These are phyloP conservation scores for Gymnodraco acuticeps DNA, from an alignment of 2,797 vertebrate species.

Conservation along the genomic window DNA sequence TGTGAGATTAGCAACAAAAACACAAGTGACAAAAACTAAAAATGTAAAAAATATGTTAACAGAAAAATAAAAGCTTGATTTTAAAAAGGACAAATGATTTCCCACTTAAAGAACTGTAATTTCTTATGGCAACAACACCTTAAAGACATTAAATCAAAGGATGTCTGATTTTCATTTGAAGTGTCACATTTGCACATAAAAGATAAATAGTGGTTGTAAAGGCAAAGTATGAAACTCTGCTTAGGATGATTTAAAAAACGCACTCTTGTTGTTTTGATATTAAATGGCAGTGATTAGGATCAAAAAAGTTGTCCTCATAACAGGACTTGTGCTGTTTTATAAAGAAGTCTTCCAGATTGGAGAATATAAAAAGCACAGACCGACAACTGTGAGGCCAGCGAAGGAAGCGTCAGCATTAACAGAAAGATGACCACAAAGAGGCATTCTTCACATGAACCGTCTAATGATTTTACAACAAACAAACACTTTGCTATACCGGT, in stretches of 20 bases:
- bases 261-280: slow-evolving; percentile 8
- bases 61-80: slow-evolving; percentile 18
- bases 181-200: slow-evolving; percentile 26
- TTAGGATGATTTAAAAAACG: slow-evolving; percentile 35
- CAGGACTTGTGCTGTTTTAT: slow-evolving; percentile 18
- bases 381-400: slow-evolving; percentile 45
- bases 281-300: slow-evolving; percentile 48
- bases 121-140: slow-evolving; percentile 55
- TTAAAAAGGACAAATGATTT: slow-evolving; percentile 19
- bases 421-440: slow-evolving; percentile 55
- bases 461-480: slow-evolving; percentile 71
- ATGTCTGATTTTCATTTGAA: slow-evolving; percentile 49
- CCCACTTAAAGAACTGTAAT: slow-evolving; percentile 33
- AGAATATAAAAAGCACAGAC: slow-evolving; percentile 33
- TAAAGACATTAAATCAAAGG: slow-evolving; percentile 10
- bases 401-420: slow-evolving; percentile 51
- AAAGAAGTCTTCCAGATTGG: slow-evolving; percentile 9
- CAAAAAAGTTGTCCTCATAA: slow-evolving; percentile 25
- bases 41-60: slow-evolving; percentile 41
- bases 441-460: slow-evolving; percentile 65
- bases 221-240: slow-evolving; percentile 73
- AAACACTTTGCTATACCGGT: slow-evolving; percentile 74
- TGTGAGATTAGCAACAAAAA: slow-evolving; percentile 42
- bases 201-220: slow-evolving; percentile 62
- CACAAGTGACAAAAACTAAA: slow-evolving; percentile 20